These are phyloP conservation scores for Mustela lutreola DNA, from an alignment of 2,113 vertebrate species.

Conservation along the genomic window DNA sequence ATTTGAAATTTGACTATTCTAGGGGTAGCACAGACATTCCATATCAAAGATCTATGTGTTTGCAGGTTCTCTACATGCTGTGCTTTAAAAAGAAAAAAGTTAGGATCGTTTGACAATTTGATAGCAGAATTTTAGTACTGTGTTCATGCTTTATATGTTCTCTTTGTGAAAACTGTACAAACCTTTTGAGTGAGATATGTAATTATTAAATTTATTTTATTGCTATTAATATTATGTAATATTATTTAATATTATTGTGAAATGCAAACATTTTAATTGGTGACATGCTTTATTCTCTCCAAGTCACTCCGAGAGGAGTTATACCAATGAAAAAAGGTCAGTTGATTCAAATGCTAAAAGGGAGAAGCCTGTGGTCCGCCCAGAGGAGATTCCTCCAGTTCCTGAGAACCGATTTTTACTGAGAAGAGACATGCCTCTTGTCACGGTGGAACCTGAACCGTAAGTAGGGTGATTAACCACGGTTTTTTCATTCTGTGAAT, in stretches of 20 bases:
- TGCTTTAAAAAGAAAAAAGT: not conserved
- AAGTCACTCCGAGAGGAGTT: conserved; percentile 88
- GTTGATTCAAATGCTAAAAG: conserved; percentile 91
- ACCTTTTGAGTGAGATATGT: conserved; percentile 8
- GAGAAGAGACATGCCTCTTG: conserved; percentile 92
- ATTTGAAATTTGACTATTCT: not conserved
- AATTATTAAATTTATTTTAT: not conserved
- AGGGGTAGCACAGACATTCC: not conserved
- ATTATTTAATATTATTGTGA: not conserved
- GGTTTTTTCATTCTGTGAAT: not conserved
- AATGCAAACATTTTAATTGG: conserved; percentile 31
- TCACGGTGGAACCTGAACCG: conserved; percentile 91
- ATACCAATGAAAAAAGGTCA: conserved; percentile 86
- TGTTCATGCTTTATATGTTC: not conserved
- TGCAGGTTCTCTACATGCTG: not conserved
- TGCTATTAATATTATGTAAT: not conserved
- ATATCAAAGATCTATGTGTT: conserved; percentile 22
- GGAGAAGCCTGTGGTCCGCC: conserved; percentile 96
- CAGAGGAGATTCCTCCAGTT: conserved; percentile 98
- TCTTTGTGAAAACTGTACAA: conserved; percentile 43
- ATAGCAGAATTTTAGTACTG: conserved; percentile 21
- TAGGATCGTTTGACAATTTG: not conserved
- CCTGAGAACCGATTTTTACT: conserved; percentile 98
- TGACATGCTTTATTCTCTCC: conserved; percentile 52
- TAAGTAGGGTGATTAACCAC: conserved; percentile 79